Evolutionary conservation across 2,113 vertebrate species (phyloP).

Genomic region (Hassar affinis): DNA sequence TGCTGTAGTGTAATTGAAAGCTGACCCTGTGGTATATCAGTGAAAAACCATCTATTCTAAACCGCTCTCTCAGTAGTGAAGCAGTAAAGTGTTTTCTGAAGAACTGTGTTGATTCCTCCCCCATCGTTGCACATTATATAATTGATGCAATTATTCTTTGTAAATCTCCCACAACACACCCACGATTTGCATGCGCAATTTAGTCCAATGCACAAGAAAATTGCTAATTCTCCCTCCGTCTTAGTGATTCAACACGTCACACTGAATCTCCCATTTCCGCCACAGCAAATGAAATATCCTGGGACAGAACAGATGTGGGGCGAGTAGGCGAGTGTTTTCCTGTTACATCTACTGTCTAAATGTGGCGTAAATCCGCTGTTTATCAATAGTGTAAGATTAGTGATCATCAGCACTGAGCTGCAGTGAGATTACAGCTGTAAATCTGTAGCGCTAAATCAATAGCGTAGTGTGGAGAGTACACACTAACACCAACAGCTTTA

Average conservation of each 20-base stretch:
- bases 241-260: not conserved
- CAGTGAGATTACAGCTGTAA: not conserved
- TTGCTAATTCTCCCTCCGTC: not conserved
- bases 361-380: not conserved
- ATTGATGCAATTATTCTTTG: not conserved
- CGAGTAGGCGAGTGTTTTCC: not conserved
- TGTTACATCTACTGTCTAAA: not conserved
- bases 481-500: not conserved
- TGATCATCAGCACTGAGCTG: not conserved
- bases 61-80: too few relatives aligned
- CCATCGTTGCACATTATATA: not conserved
- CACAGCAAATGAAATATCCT: not conserved
- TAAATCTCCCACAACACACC: not conserved
- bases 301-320: not conserved
- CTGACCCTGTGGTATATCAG: too few relatives aligned
- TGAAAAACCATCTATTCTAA: too few relatives aligned
- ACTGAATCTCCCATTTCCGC: not conserved
- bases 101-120: not conserved
- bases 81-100: not conserved
- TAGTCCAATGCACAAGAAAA: not conserved
- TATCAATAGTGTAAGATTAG: not conserved
- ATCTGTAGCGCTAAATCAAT: not conserved
- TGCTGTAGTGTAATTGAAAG: too few relatives aligned
- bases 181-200: not conserved
- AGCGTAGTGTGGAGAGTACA: not conserved